Conservation (phyloP, 2,113 vertebrate species). For the Lipophrys pholis region DNA sequence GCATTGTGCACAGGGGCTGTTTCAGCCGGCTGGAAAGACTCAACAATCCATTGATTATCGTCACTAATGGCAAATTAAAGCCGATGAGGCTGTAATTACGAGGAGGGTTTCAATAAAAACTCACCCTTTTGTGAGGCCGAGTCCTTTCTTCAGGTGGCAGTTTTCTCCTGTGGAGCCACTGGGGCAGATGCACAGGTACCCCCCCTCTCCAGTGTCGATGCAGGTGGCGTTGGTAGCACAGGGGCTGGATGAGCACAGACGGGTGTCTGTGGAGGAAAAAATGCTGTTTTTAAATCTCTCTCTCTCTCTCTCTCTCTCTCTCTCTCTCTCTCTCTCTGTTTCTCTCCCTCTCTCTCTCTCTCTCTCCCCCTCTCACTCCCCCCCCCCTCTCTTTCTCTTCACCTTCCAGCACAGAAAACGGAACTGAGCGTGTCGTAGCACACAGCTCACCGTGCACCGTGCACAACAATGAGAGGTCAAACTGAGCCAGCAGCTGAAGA, state of each 20-base stretch:
- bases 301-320: neutral
- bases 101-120: no score
- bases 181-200: conserved; percentile 88
- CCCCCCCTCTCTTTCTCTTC: conserved; percentile 21
- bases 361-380: conserved; percentile 6
- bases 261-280: conserved; percentile 81
- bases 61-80: conserved; percentile 17
- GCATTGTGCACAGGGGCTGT: no score
- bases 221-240: conserved; percentile 92
- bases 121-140: conserved; percentile 87
- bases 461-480: conserved; percentile 38
- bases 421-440: conserved; percentile 47
- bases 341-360: conserved; percentile 14
- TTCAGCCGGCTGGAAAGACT: no score
- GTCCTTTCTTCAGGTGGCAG: conserved; percentile 86
- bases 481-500: conserved; percentile 29
- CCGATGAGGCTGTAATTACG: neutral
- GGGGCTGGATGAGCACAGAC: conserved; percentile 86
- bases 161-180: conserved; percentile 85
- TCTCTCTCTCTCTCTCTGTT: conserved; percentile 3
- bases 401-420: conserved; percentile 37
- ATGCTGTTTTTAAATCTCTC: conserved; percentile 50
- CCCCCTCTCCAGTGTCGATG: conserved; percentile 86
- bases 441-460: conserved; percentile 7
- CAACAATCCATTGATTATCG: conserved; percentile 26